Conservation (phyloP, 1,140 invertebrate species). For the Bombyx mori region ASM3026992v2 NC_085129.1:14933501-14934000, state of each 20-base stretch:
- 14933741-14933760: too few species aligned
- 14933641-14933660: conserved; percentile 73
- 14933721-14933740: too few species aligned
- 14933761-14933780: too few species aligned
- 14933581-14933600: conserved; percentile 75
- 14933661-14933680: conserved; percentile 4
- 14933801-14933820: too few species aligned
- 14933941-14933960: too few species aligned
- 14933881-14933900: too few species aligned
- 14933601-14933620: conserved; percentile 88
- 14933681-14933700: too few species aligned
- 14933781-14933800: too few species aligned
- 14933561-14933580: conserved; percentile 75
- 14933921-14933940: background rate
- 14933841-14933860: background rate
- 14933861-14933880: too few species aligned
- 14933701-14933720: too few species aligned
- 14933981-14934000: conserved; percentile 78
- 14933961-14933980: conserved; percentile 49
- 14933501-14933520: conserved; percentile 86
- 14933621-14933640: conserved; percentile 87
- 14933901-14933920: background rate
- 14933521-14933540: conserved; percentile 79
- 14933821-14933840: too few species aligned
- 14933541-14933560: conserved; percentile 81